Evolutionary conservation across 2,113 vertebrate species (phyloP).

Genomic region (Melanotaenia duboulayi): DNA sequence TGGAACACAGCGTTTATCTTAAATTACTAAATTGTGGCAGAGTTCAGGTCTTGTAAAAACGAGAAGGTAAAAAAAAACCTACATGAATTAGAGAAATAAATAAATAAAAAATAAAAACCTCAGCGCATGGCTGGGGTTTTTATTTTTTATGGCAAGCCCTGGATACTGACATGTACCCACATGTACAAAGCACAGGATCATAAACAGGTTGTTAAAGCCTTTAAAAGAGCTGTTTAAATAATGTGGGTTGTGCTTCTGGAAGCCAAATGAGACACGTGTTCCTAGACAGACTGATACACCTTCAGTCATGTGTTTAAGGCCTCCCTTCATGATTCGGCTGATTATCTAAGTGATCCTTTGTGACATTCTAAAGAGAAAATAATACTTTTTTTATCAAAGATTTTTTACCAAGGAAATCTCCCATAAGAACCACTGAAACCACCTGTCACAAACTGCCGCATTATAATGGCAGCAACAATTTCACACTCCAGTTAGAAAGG

Average conservation of each 20-base stretch:
- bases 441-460: neutral
- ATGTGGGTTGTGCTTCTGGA: conserved; percentile 2
- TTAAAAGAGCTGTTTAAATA: conserved; percentile 22
- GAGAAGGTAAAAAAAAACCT: neutral
- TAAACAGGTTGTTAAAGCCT: conserved; percentile 30
- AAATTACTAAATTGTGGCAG: neutral
- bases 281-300: conserved; percentile 36
- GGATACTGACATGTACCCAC: neutral
- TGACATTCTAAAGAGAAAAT: conserved; percentile 6
- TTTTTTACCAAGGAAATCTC: neutral
- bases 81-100: neutral
- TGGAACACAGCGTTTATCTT: neutral
- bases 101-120: neutral
- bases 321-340: conserved; percentile 28
- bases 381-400: neutral
- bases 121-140: no score
- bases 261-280: conserved; percentile 17
- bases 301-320: conserved; percentile 30
- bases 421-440: neutral
- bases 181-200: conserved; percentile 8
- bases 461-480: neutral
- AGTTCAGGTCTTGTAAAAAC: neutral
- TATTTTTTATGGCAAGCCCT: conserved; percentile 14
- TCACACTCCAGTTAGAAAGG: neutral
- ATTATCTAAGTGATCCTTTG: conserved; percentile 1